Percentiles rank a stretch among this genome's conserved stretches.
phyloP scores from a whole-genome alignment of 2,888 invertebrate genomes.

The Oligia strigilis region DNA sequence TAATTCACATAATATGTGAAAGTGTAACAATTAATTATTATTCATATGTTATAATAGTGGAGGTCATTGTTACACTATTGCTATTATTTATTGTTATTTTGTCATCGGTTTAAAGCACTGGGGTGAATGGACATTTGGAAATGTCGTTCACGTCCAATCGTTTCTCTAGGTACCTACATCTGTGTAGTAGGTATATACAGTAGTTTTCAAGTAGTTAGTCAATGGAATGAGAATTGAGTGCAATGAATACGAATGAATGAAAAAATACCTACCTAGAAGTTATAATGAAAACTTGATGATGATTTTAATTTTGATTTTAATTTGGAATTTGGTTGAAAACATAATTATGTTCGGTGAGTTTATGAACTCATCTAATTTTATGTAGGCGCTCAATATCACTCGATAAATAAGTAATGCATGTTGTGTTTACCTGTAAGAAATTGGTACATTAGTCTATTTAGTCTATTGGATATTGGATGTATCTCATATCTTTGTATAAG shows the following conservation, averaged over 20 bases:
- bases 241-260: neutral
- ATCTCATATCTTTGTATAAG: no score
- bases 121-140: slow-evolving; percentile 38
- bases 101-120: neutral
- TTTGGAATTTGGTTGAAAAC: no score
- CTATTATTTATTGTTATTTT: neutral
- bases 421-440: no score
- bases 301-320: no score
- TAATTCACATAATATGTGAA: slow-evolving; percentile 53
- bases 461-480: no score
- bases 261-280: slow-evolving; percentile 11
- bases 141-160: slow-evolving; percentile 44
- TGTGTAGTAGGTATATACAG: slow-evolving; percentile 19
- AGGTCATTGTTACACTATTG: slow-evolving; percentile 34
- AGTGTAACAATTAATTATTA: slow-evolving; percentile 43
- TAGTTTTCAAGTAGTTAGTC: slow-evolving; percentile 27
- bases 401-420: no score
- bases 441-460: no score
- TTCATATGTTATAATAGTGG: slow-evolving; percentile 53
- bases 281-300: slow-evolving; percentile 20
- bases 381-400: no score
- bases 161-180: slow-evolving; percentile 18
- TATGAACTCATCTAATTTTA: no score
- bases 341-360: no score
- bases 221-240: slow-evolving; percentile 47